Base-by-base conservation (phyloP, 1,140 invertebrate species). In the Monochamus saltuarius region DNA sequence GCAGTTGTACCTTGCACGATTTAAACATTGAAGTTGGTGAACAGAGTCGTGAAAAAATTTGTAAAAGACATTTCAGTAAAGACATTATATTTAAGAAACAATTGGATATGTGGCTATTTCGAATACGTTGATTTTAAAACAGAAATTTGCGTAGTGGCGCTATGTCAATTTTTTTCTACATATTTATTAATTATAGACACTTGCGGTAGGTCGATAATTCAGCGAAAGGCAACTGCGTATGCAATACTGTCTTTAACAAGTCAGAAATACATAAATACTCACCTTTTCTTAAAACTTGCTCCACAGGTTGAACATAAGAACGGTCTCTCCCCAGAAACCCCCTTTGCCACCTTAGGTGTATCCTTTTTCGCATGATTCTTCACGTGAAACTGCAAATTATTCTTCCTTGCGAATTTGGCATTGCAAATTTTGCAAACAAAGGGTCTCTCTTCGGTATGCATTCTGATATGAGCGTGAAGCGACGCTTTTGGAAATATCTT, bases 401-500 rank as follows among this genome's bases (percentile, higher is more conserved):
- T 82, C 61, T 83, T 82, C 13, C 85, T 79, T 0, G 83, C 84
- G 71, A 94, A 95, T 37, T 83, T 81, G 0, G 79, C 71, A 0
- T 68, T 69, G 69, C 89, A 91, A 0, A 78, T 75, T 0, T 69
- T 56, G 60, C 89, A 91, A 14, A 81, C 70, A 62, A 83, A 91
- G 0, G 90, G 89, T 62, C 89, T 87, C 70, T 95, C 93, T 14
- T 88, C 84, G 0, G 89, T 91, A 68, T 90, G 90, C 29, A 82
- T 80, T 17, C 86, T 79, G 39, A 91, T 77, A 71, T 93, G 90
- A 29, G 83, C 82, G 1, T 84, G 78, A 10, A 92, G 75, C 0
- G 87, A 85, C 1, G 82, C 74, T 69, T 89, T 91, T 10, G 78
- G 82, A 62, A 92, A 89, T 13, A 82, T 80, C 59, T 88, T 88